Percentiles rank a stretch among this genome's conserved stretches.
These are phyloP conservation scores for Malacoraja senta DNA, from an alignment of 2,797 vertebrate species.

Conservation along the genomic window DNA sequence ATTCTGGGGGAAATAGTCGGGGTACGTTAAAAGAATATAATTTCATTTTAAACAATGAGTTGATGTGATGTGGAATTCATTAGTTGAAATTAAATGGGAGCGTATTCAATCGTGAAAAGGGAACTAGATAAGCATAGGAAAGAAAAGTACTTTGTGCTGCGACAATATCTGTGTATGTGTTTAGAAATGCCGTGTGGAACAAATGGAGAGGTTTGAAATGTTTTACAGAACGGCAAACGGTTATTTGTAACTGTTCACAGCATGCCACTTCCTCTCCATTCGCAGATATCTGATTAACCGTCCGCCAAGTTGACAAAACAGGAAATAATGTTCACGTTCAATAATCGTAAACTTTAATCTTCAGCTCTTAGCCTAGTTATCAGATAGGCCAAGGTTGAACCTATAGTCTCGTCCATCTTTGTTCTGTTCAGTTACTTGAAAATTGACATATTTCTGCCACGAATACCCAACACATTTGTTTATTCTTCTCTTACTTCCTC, in stretches of 20 bases:
- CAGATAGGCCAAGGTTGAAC: background rate
- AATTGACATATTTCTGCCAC: background rate
- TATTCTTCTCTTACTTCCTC: background rate
- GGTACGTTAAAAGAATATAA: background rate
- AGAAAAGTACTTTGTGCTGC: too few species aligned
- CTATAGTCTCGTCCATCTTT: background rate
- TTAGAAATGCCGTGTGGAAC: background rate
- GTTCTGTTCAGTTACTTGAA: background rate
- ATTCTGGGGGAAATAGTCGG: background rate
- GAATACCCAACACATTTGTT: too few species aligned
- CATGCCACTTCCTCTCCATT: background rate
- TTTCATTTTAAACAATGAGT: background rate
- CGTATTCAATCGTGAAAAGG: background rate
- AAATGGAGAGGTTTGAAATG: background rate
- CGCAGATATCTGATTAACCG: background rate
- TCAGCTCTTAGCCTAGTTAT: background rate
- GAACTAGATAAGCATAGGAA: background rate
- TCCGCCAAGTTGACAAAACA: background rate
- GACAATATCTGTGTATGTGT: background rate
- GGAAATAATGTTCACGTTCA: conserved; percentile 23
- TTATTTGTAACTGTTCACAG: background rate
- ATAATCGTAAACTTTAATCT: conserved; percentile 2
- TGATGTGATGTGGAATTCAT: background rate
- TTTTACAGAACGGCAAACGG: background rate
- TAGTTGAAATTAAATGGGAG: background rate